A percentile compares a stretch with the other conserved stretches of the same genome.
These are phyloP conservation scores for Cheilinus undulatus DNA, from an alignment of 2,113 vertebrate genomes.

Conservation along the genomic window DNA sequence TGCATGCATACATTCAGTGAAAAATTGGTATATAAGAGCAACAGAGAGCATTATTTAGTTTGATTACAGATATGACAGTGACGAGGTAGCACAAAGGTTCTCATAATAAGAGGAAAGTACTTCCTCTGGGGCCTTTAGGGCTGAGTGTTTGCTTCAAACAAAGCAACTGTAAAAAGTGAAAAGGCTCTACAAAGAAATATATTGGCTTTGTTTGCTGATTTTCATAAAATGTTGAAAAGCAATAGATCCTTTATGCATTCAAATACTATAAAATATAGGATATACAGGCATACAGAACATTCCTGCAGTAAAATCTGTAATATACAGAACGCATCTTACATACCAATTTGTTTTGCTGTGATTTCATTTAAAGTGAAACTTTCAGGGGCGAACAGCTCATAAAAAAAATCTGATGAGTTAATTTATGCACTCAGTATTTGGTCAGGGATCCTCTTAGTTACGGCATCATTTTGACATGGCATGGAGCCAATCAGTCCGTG, in stretches of 20 bases:
- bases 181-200: not conserved
- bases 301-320: no score
- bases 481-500: no score
- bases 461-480: no score
- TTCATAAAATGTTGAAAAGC: slow-evolving; percentile 7
- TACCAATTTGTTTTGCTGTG: no score
- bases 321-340: no score
- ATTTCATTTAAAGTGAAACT: no score
- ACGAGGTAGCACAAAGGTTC: slow-evolving; percentile 9
- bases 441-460: no score
- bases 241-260: not conserved
- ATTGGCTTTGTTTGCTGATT: not conserved
- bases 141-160: slow-evolving; percentile 22
- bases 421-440: no score
- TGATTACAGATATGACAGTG: slow-evolving; percentile 55
- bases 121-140: slow-evolving; percentile 18
- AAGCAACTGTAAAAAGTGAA: not conserved
- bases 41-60: slow-evolving; percentile 45
- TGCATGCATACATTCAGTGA: not conserved
- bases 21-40: not conserved
- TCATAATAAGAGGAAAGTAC: slow-evolving; percentile 2
- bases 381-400: no score
- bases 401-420: no score
- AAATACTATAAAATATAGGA: no score
- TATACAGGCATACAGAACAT: no score